Percentiles rank a stretch among this genome's conserved stretches.
Conservation (phyloP, 2,797 vertebrate species). For the Peromyscus attwateri region DNA sequence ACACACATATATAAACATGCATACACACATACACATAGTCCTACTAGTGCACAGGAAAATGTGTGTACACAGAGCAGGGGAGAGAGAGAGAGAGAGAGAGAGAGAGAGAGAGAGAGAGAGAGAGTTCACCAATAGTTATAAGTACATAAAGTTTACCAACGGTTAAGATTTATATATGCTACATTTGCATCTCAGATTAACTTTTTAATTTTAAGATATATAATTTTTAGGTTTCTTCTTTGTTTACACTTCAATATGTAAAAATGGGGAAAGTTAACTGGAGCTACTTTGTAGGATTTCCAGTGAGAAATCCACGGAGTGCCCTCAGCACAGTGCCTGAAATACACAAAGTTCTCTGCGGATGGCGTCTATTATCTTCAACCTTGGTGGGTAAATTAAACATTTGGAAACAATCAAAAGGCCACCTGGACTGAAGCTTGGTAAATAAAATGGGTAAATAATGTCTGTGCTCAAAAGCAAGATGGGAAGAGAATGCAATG, state of each 20-base stretch:
- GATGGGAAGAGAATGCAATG: neutral
- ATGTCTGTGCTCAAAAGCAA: slow-evolving; percentile 40
- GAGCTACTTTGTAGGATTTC: neutral
- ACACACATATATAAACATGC: neutral
- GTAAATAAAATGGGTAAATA: slow-evolving; percentile 32
- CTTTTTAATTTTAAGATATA: neutral
- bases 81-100: neutral
- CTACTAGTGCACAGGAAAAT: neutral
- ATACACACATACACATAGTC: neutral
- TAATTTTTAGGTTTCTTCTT: neutral
- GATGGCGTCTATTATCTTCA: neutral
- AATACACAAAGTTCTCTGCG: neutral
- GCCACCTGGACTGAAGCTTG: slow-evolving; percentile 52
- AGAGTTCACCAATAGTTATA: neutral
- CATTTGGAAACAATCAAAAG: slow-evolving; percentile 69
- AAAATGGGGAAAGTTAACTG: neutral
- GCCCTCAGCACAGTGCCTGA: neutral
- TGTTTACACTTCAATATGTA: neutral
- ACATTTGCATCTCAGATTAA: slow-evolving; percentile 3
- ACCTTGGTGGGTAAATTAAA: neutral
- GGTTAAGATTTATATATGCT: neutral
- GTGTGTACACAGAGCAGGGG: neutral
- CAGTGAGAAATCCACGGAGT: neutral
- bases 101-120: too few species aligned
- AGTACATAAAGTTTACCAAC: neutral